These are phyloP conservation scores for Cheilosia urbana DNA, from an alignment of 2,888 invertebrate genomes.

Conservation along the genomic window DNA sequence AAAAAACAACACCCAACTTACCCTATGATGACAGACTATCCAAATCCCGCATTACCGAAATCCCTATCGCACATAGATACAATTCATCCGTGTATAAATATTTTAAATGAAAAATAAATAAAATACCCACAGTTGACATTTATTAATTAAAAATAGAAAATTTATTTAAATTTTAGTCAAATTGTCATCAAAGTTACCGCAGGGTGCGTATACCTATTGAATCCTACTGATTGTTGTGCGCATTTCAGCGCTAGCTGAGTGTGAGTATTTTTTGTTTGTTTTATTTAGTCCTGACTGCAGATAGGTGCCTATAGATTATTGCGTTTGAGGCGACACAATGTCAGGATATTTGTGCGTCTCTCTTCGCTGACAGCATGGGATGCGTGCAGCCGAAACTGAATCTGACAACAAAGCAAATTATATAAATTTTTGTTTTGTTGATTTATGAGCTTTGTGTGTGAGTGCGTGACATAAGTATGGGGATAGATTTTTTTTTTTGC, in stretches of 20 bases:
- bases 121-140: constrained; percentile 80
- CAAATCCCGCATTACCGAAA: background rate
- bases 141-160: constrained; percentile 82
- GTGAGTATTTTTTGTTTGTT: constrained; percentile 11
- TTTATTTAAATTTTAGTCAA: constrained; percentile 83
- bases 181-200: constrained; percentile 79
- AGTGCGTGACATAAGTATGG: constrained; percentile 8
- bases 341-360: constrained; percentile 33
- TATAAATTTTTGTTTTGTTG: constrained; percentile 68
- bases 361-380: constrained; percentile 38
- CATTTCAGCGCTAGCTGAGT: constrained; percentile 69
- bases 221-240: constrained; percentile 71
- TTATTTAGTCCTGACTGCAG: constrained; percentile 17
- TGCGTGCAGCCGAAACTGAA: constrained; percentile 43
- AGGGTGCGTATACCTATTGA: constrained; percentile 70
- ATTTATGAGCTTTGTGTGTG: constrained; percentile 71
- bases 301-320: background rate
- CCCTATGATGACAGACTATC: constrained; percentile 1
- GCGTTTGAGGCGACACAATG: constrained; percentile 67
- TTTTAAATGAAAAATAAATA: constrained; percentile 79
- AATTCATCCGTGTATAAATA: constrained; percentile 15
- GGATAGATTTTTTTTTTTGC: constrained; percentile 44
- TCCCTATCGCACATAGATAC: constrained; percentile 1
- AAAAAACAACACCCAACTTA: background rate
- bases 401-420: constrained; percentile 73